Base-by-base conservation (phyloP, 2,888 invertebrate species). In the Suillia variegata region DNA sequence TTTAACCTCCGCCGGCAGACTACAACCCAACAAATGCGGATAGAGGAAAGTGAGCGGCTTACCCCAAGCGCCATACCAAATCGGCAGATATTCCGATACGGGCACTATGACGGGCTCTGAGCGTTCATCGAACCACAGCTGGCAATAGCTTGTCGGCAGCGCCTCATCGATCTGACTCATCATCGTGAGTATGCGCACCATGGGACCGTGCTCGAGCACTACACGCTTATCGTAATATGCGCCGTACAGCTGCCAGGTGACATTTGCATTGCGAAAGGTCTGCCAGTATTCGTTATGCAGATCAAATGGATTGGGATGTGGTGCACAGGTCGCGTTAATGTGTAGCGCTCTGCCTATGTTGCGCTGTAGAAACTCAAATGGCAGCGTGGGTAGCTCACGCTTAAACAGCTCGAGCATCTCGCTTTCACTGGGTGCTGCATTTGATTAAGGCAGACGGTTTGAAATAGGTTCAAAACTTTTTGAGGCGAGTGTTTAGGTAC, bases 11-110 rank as follows among this genome's bases (percentile, higher is more conserved):
- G 20, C 58, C 21, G 45, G 45, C 45, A 45, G 5, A 5, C 5
- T 2, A 20, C 45, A 45, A 17, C 18, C 3, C 45, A 45, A 13
- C 45, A 38, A n/a, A n/a, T 38, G n/a, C 13, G 38, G 13, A 38
- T 38, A 38, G 13, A 4, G n/a, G 4, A 38, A n/a, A 6, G 6
- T 6, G 4, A n/a, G 13, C 15, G 8, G 8, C 38, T n/a, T 93
- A 52, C 94, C 94, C 94, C 94, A 96, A 78, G 91, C 91, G 66
- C 88, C 87, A 77, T 91, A 89, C 95, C 95, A 96, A 71, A 94
- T 91, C 78, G 94, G 93, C 77, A 93, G 93, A 82, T 94, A 93
- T 79, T 94, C 93, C 64, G 90, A 87, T 22, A 89, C 90, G 70
- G 89, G 88, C 5, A 90, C 87, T 18, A 91, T 86, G 4, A 89